Conservation (phyloP, 2,888 invertebrate species). For the Cosmia pyralina region DNA sequence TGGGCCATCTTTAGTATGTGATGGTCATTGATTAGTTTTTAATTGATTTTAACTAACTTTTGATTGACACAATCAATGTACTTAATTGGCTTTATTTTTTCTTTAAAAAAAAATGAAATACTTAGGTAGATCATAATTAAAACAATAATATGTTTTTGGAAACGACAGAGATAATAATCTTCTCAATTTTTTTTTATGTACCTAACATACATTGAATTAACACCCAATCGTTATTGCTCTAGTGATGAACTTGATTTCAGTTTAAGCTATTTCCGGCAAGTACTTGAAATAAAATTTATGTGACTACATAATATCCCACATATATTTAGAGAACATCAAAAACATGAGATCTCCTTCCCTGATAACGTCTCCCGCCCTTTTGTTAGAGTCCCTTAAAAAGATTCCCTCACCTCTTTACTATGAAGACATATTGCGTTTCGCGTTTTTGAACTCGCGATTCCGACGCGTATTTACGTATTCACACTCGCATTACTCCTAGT, state of each 20-base stretch:
- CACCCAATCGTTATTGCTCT: too few species aligned
- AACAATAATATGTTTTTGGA: background rate
- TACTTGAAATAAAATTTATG: conserved; percentile 35
- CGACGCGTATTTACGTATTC: conserved; percentile 89
- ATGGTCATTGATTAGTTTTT: conserved; percentile 2
- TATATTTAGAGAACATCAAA: conserved; percentile 77
- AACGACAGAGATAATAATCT: too few species aligned
- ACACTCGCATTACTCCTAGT: conserved; percentile 89
- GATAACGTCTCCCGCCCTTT: conserved; percentile 83
- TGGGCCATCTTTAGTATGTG: conserved; percentile 26
- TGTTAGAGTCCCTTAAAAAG: conserved; percentile 85
- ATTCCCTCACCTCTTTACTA: conserved; percentile 85
- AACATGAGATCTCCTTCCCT: conserved; percentile 81
- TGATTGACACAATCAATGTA: too few species aligned
- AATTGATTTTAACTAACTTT: background rate
- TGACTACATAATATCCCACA: conserved; percentile 64
- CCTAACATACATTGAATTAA: too few species aligned
- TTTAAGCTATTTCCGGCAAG: conserved; percentile 6
- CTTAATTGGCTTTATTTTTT: background rate
- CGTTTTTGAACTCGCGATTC: conserved; percentile 90
- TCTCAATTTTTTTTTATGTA: too few species aligned
- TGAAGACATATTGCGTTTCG: conserved; percentile 90
- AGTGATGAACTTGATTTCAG: background rate
- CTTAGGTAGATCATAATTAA: background rate
- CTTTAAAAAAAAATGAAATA: background rate